phyloP scores from a whole-genome alignment of 2,888 invertebrate species.

The Neoaliturus tenellus region DNA sequence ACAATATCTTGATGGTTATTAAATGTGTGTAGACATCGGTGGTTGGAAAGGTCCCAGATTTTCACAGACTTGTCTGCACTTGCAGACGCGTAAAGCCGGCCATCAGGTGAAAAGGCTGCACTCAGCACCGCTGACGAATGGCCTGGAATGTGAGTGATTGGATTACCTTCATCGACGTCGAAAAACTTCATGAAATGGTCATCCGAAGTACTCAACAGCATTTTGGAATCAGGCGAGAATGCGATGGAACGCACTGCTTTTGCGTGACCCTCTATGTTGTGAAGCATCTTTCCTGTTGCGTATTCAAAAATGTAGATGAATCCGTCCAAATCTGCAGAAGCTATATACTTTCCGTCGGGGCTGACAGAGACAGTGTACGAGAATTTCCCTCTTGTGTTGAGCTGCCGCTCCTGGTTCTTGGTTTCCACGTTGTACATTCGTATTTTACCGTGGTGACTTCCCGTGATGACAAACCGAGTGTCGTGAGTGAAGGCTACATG shows the following conservation, averaged over 20 bases:
- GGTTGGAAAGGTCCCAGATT: neutral
- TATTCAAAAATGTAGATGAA: slow-evolving; percentile 19
- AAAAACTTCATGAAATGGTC: neutral
- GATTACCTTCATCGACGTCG: neutral
- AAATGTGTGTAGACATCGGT: slow-evolving; percentile 6
- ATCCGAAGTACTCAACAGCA: slow-evolving; percentile 6
- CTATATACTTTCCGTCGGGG: neutral
- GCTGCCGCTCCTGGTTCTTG: neutral
- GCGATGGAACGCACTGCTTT: neutral
- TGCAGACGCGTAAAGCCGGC: neutral
- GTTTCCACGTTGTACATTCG: slow-evolving; percentile 1
- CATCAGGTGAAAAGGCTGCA: neutral
- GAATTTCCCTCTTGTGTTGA: neutral
- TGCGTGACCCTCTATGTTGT: neutral
- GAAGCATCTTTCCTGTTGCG: neutral
- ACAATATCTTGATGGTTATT: neutral
- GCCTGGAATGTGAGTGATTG: neutral
- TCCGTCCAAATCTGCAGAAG: neutral
- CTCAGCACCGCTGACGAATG: neutral
- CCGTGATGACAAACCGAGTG: neutral
- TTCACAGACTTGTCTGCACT: neutral
- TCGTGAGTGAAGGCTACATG: neutral
- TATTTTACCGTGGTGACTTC: neutral
- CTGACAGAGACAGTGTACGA: neutral
- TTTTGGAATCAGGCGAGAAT: neutral